Base-by-base conservation (phyloP, 2,113 vertebrate species). In the Sylvilagus bachmani region DNA sequence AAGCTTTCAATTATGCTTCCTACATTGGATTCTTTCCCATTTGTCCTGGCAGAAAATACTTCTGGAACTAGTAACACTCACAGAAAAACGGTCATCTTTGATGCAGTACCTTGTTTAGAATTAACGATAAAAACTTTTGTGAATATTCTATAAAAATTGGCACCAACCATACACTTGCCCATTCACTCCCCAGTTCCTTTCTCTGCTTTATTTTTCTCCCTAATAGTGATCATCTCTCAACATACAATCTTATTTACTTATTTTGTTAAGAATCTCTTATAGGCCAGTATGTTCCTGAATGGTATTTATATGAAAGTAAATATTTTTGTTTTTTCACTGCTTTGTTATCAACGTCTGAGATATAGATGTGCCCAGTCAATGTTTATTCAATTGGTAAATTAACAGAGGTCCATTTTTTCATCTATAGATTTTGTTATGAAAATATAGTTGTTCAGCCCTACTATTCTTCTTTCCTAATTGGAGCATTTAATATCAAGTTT, bases 1-100 rank as follows among this genome's bases (percentile, higher is more conserved):
- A 86, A 33, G 8, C 55, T 89, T 91, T 2, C 31, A 61, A 17
- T 73, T 92, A 24, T 66, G 89, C 12, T 81, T 82, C 69, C 19
- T 78, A 3, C 11, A 71, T 14, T 71, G 13, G 25, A 24, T 24
- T 71, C 2, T 10, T 74, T 84, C 11, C 61, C 21, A 64, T 58
- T 83, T 87, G 1, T 74, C 21, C 36, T 89, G 29, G 10, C 10
- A 66, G 0, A 64, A 5, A 86, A 4, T 21, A 61, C 16, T 92
- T 95, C 24, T n/a, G n/a, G n/a, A 85, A 58, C 33, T 44, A 53
- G 29, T 7, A 92, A 87, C 44, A 90, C 75, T 36, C 25, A 80
- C 25, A 88, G 31, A 90, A 93, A 81, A 74, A 44, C 16, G 10
- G 29, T 82, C 17, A 27, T 38, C 5, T 84, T 74, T 91, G 81